Conservation (phyloP, 2,888 invertebrate species). For the Allolobophora icterica region DNA sequence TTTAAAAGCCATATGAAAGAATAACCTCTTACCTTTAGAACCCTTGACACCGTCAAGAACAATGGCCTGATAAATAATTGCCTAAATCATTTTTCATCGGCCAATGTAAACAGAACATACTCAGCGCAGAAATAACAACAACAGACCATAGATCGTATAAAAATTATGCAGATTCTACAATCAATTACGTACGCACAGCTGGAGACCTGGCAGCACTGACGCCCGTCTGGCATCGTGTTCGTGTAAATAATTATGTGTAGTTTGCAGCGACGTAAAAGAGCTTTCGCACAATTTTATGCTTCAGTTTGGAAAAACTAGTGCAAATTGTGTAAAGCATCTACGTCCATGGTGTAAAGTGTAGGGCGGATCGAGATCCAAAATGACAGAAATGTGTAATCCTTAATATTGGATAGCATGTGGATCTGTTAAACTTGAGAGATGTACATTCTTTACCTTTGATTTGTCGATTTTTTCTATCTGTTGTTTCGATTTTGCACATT, state of each 20-base stretch:
- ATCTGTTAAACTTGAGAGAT: no score
- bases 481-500: no score
- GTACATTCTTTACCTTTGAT: no score
- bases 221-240: not conserved
- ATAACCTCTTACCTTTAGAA: not conserved
- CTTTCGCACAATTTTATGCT: not conserved
- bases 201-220: no score
- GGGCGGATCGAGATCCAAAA: not conserved
- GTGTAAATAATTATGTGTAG: not conserved
- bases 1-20: not conserved
- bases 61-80: not conserved
- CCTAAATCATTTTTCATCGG: not conserved
- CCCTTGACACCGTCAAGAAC: not conserved
- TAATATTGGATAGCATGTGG: no score
- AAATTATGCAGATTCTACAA: not conserved
- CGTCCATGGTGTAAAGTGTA: no score
- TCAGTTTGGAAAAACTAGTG: not conserved
- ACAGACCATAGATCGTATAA: not conserved
- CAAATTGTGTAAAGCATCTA: no score
- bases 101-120: not conserved
- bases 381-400: not conserved
- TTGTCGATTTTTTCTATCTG: no score
- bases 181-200: not conserved
- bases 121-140: not conserved
- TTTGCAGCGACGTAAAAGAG: not conserved